Evolutionary conservation across 2,888 invertebrate species (phyloP), one percentile per base, ranked within the genome.

Genomic region (Lithophane semibrunnea): DNA sequence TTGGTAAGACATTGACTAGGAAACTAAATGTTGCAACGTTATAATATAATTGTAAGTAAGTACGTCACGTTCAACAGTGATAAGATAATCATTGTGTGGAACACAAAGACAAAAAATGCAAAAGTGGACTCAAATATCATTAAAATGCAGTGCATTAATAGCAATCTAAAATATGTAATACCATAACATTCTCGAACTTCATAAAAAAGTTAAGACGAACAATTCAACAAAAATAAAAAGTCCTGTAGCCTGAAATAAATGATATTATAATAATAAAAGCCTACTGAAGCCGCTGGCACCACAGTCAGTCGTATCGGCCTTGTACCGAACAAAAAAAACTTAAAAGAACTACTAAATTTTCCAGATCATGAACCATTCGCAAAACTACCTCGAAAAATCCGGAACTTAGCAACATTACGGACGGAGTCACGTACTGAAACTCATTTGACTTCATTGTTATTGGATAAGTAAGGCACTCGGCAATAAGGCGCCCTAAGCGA

Each of bases 391-490:
- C n/a, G 63, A 88, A 88, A 82, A 77, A 78, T 77, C 58, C 49
- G 64, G 60, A 79, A 77, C 77, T 73, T 58, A 77, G 58, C 77
- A 61, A 70, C 84, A 79, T 83, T 81, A 79, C 63, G 1, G 12
- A n/a, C 65, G 49, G 13, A 83, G 79, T 86, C 87, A 87, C 88
- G 88, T 81, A 80, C 61, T 58, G 64, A 73, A 83, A 84, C 86
- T 88, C 82, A 85, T 89, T 88, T 77, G 73, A 81, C 79, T 89
- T 87, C 89, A 89, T 85, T 86, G 84, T 89, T 89, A 88, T 88
- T 87, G 79, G 86, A 79, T 83, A 88, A 85, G 85, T 79, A 79
- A 52, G 79, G 75, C 68, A 74, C 71, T 82, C 81, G 58, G 75
- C 86, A 79, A 88, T 87, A 87, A 76, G 79, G 84, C 74, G 72